Base-by-base conservation (phyloP, 1,140 invertebrate genomes). In the Anastrepha obliqua region DNA sequence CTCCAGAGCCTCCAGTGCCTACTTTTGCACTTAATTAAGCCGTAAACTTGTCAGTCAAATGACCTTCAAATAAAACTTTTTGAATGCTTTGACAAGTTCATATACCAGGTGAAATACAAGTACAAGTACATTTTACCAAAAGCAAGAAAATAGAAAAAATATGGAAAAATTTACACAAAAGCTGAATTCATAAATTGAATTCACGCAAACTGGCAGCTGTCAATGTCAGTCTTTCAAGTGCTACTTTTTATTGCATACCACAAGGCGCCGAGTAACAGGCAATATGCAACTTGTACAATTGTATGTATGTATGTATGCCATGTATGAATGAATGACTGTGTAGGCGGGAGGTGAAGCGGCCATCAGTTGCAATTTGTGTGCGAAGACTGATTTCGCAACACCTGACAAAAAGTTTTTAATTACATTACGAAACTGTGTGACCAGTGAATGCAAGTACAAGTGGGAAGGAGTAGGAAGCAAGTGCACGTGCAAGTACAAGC, bases 351-450 rank as follows among this genome's bases (percentile, higher is more conserved):
- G 74, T 20, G 7, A 29, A 17, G 15, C 17, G 17, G 74, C 47
- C 9, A 67, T 29, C 20, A 29, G 5, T 9, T 15, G 70, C 47
- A 81, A 81, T 81, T 81, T 81, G 74, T 55, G 47, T 81, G 74
- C 42, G 47, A 47, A 81, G 44, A 55, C n/a, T 55, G 74, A 81
- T 81, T 81, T 81, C 74, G 17, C 74, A 81, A 81, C 74, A 81
- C 74, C 51, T 58, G 74, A 81, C 74, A 81, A 81, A 81, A 81
- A 81, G 47, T 81, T 51, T 81, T 81, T 81, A 81, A 81, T 81
- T 81, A 81, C 74, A 81, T 81, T 74, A 81, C 44, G 74, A 55
- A 81, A 81, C 74, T 81, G 74, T 81, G 74, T 81, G 20, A 55
- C 74, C 42, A 74, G 67, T 74, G 67, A 81, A 51, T 55, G 47